phyloP scores from a whole-genome alignment of 2,113 vertebrate genomes.

The Corythaeola cristata region DNA sequence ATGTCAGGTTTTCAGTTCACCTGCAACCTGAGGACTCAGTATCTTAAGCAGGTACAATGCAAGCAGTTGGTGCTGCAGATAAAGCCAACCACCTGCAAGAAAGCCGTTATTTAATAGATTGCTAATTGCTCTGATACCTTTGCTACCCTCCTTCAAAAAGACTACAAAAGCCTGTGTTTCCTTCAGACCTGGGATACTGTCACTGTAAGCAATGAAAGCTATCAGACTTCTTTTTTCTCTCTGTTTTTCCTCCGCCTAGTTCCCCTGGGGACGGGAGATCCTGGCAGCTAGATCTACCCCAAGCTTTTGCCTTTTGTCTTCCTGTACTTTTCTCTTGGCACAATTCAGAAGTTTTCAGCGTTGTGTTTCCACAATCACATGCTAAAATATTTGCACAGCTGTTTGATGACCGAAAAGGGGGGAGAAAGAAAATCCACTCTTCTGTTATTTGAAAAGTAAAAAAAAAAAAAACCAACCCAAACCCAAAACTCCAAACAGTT shows the following conservation, averaged over 20 bases:
- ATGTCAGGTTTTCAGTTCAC: neutral
- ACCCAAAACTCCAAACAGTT: neutral
- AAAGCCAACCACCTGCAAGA: neutral
- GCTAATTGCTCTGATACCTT: neutral
- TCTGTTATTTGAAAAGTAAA: neutral
- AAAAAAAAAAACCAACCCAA: neutral
- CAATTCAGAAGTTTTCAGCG: slow-evolving; percentile 46
- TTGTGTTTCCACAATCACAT: slow-evolving; percentile 59
- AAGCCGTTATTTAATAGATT: neutral
- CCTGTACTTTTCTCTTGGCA: slow-evolving; percentile 59
- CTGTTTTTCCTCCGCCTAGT: neutral
- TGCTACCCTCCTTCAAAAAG: neutral
- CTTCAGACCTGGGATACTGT: neutral
- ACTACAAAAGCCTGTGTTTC: neutral
- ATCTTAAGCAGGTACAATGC: neutral
- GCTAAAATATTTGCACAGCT: slow-evolving; percentile 74
- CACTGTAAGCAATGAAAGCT: neutral
- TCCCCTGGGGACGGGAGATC: slow-evolving; percentile 5
- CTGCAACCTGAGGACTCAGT: neutral
- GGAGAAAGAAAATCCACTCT: neutral
- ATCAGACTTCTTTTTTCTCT: neutral
- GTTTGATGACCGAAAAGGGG: slow-evolving; percentile 12
- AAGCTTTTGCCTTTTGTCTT: slow-evolving; percentile 62
- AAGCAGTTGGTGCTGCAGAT: neutral
- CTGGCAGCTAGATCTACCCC: slow-evolving; percentile 47